Percentiles rank a stretch among this genome's conserved stretches.
Conservation (phyloP, 2,797 vertebrate species). For the Masticophis lateralis region DNA sequence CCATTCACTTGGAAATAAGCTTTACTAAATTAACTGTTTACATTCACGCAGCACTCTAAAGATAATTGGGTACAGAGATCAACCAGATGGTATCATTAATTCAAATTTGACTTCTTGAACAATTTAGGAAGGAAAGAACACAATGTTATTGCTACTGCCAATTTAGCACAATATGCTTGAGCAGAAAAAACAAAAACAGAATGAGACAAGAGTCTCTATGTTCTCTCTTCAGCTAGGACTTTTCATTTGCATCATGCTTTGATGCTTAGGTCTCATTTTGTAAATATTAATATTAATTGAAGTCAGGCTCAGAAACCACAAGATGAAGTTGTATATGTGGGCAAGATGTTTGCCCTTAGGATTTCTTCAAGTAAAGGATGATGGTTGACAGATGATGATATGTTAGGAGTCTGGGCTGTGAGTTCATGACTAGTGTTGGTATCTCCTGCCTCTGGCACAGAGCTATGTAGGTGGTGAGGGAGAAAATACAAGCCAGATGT, state of each 20-base stretch:
- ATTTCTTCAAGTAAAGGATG: background rate
- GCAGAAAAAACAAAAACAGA: background rate
- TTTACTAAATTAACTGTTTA: background rate
- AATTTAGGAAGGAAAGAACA: background rate
- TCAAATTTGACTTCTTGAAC: background rate
- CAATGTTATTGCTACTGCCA: background rate
- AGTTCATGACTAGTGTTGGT: background rate
- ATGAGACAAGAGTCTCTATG: background rate
- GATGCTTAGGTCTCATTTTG: background rate
- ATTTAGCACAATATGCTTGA: background rate
- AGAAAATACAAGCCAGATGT: background rate
- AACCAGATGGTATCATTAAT: background rate
- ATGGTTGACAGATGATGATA: background rate
- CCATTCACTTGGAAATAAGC: background rate
- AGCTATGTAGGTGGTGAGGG: background rate
- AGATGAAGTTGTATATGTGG: background rate
- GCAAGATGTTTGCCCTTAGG: background rate
- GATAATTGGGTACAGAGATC: background rate
- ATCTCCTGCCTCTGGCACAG: background rate
- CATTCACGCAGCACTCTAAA: background rate
- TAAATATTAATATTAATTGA: background rate
- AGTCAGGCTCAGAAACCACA: background rate
- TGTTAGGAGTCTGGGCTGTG: background rate
- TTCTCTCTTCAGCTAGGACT: background rate
- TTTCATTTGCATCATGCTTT: background rate